Base-by-base conservation (phyloP, 2,888 invertebrate species). In the Melikaiella ostensackeni region DNA sequence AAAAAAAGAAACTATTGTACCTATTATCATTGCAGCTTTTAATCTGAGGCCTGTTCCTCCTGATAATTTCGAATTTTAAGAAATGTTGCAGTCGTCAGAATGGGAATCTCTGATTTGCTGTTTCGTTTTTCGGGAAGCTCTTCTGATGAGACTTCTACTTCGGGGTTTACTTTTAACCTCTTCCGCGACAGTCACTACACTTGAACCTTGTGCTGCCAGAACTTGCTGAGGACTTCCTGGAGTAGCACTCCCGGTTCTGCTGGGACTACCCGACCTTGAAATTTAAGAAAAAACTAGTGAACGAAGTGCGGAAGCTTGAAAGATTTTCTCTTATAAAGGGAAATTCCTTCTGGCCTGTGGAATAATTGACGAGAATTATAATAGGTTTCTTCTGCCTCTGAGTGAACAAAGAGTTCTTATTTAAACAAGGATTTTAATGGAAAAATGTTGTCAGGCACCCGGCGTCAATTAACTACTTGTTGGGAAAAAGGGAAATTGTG, bases 81-180 rank as follows among this genome's bases (percentile, higher is more conserved):
- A 95, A 86, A 96, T 93, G 88, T 93, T 94, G 89, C 96, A 96
- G 88, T 95, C 95, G 83, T 96, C 95, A 42, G 93, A 92, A 83
- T 95, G 94, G 64, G 95, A 94, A 86, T 96, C 95, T 84, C 95
- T 93, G 84, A 96, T 95, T 92, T 96, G 96, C 88, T 96, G 96
- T 88, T 96, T 96, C 80, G 96, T 94, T 92, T 96, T 96, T 84
- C 96, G 94, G 87, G 96, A 96, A 79, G 96, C 95, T 81, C 97
- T 93, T 83, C 97, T 93, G 84, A 97, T 97, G 80, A 97, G 93
- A 80, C 96, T 96, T 79, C 96, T 93, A 86, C 95, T 95, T 81
- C 95, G 92, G 2, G 95, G 95, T 85, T 95, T 95, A 80, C 93
- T 89, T 88, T 93, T 92, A 21, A 92, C 91, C 82, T 93, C 93